A percentile compares a stretch with the other conserved stretches of the same genome.
Conservation (phyloP, 2,888 invertebrate genomes). For the Cheilosia scutellata region DNA sequence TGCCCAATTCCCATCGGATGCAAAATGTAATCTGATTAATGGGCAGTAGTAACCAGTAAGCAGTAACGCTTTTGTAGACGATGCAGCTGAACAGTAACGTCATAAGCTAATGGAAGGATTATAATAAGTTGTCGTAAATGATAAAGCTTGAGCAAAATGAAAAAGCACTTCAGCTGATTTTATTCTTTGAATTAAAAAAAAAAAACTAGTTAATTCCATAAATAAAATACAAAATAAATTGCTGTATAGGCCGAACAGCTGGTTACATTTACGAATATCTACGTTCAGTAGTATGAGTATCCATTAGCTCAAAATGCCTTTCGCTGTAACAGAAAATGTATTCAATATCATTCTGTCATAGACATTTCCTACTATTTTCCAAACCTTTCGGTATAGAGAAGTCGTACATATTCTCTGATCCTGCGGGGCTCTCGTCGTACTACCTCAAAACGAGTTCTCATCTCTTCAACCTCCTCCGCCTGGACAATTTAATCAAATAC, state of each 20-base stretch:
- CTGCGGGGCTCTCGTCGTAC: not conserved
- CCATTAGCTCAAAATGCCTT: not conserved
- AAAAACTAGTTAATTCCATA: not conserved
- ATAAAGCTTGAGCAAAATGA: too few species aligned
- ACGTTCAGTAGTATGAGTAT: not conserved
- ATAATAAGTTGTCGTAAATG: too few species aligned
- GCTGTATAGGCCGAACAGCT: not conserved
- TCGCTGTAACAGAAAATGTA: not conserved
- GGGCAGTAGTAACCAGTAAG: not conserved
- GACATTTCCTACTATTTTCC: not conserved
- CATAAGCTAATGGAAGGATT: conserved; percentile 25
- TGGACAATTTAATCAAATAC: not conserved
- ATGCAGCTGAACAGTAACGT: conserved; percentile 14
- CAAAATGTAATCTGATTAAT: conserved; percentile 55
- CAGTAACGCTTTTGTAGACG: conserved; percentile 13
- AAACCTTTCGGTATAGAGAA: not conserved
- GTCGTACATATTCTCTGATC: not conserved
- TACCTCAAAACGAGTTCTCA: not conserved
- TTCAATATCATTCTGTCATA: not conserved
- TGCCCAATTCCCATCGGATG: conserved; percentile 4
- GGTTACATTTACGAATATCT: too few species aligned
- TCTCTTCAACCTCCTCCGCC: not conserved
- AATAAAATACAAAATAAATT: not conserved
- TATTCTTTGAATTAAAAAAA: too few species aligned
- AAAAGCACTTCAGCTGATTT: too few species aligned